Evolutionary conservation across 2,113 vertebrate species (phyloP).

Genomic region (Sturnus vulgaris): DNA sequence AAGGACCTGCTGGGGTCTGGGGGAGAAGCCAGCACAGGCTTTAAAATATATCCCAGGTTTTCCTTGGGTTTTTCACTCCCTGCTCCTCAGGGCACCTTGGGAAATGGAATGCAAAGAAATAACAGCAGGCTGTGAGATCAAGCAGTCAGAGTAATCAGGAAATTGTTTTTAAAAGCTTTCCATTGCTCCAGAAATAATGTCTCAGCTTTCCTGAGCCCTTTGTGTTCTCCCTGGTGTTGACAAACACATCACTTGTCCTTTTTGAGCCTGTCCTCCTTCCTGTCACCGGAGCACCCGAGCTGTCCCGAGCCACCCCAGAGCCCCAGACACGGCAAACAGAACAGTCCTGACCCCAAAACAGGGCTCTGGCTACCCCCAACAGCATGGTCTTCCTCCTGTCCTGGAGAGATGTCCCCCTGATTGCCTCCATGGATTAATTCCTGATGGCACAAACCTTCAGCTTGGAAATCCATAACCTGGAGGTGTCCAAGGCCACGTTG

Average conservation of each 20-base stretch:
- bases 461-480: neutral
- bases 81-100: neutral
- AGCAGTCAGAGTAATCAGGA: neutral
- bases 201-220: neutral
- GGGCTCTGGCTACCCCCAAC: neutral
- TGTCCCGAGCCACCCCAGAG: neutral
- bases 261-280: neutral
- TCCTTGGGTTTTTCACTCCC: neutral
- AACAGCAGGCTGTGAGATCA: neutral
- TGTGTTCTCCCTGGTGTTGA: neutral
- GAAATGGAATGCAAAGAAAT: neutral
- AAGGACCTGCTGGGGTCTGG: neutral
- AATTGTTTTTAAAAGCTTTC: neutral
- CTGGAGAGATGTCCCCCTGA: neutral
- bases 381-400: neutral
- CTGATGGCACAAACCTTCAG: neutral
- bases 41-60: neutral
- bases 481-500: neutral
- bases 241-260: neutral
- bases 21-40: neutral
- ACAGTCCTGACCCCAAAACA: neutral
- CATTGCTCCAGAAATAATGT: neutral
- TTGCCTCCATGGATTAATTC: neutral
- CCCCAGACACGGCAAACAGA: neutral
- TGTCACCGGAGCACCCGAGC: fast-evolving